phyloP scores from a whole-genome alignment of 2,113 vertebrate genomes.

The Heterotis niloticus region DNA sequence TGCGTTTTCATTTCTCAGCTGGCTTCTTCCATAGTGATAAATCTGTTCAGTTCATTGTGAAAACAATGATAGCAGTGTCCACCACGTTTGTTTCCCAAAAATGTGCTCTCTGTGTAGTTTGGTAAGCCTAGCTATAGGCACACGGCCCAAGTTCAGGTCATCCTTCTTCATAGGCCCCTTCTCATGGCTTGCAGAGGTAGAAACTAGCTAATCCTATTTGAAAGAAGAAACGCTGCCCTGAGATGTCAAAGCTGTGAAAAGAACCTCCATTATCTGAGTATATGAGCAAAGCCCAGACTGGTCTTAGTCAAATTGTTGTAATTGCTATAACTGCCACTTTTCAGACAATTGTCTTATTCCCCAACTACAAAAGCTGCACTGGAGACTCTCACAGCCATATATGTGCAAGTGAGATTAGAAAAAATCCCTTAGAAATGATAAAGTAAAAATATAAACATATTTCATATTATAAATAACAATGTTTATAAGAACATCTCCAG shows the following conservation, averaged over 20 bases:
- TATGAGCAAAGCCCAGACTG: background rate
- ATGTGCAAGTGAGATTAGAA: too few species aligned
- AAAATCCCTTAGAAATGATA: background rate
- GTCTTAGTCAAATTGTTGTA: background rate
- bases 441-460: too few species aligned
- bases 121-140: background rate
- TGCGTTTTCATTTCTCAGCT: background rate
- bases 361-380: constrained; percentile 1
- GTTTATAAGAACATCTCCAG: background rate
- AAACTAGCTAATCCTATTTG: background rate
- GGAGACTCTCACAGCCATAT: background rate
- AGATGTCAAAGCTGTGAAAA: background rate
- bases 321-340: background rate
- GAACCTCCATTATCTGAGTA: background rate
- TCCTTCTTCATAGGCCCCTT: background rate
- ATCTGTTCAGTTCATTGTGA: background rate
- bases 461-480: too few species aligned
- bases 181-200: background rate
- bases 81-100: background rate
- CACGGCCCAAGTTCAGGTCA: background rate
- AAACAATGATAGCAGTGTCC: background rate
- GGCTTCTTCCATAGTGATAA: background rate
- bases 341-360: background rate
- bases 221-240: background rate
- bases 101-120: background rate